Conservation (phyloP, 2,888 invertebrate species). For the Calameuta filiformis region DNA sequence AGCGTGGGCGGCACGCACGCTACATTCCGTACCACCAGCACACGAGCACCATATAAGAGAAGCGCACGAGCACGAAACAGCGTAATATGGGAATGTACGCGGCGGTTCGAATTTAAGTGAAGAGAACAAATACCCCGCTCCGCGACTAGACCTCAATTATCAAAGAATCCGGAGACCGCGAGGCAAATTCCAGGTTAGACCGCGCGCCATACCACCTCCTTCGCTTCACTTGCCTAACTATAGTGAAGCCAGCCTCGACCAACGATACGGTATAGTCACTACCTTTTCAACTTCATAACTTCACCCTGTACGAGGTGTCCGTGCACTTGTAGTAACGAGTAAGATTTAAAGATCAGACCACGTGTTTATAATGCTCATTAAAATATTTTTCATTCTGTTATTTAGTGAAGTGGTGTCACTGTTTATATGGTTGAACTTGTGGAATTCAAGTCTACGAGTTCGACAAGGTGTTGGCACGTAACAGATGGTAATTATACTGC, state of each 20-base stretch:
- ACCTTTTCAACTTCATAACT: neutral
- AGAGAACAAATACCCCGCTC: slow-evolving; percentile 45
- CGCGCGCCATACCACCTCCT: neutral
- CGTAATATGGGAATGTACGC: slow-evolving; percentile 48
- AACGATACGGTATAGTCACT: neutral
- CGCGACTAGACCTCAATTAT: slow-evolving; percentile 47
- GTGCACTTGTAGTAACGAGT: neutral
- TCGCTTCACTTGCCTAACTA: neutral
- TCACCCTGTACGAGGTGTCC: neutral
- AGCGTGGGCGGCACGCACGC: slow-evolving; percentile 52
- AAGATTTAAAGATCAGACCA: neutral
- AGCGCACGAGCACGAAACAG: slow-evolving; percentile 35
- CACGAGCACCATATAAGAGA: slow-evolving; percentile 16
- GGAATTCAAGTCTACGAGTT: neutral
- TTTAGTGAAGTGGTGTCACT: neutral
- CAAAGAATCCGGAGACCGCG: slow-evolving; percentile 39
- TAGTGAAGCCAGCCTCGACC: neutral
- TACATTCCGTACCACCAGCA: slow-evolving; percentile 33
- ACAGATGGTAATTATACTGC: neutral
- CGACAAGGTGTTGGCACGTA: neutral
- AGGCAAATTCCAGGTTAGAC: slow-evolving; percentile 4
- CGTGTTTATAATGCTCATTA: neutral
- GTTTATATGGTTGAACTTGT: neutral
- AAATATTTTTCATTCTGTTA: neutral
- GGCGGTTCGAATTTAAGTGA: slow-evolving; percentile 45